A percentile compares a stretch with the other conserved stretches of the same genome.
Evolutionary conservation across 2,888 invertebrate species (phyloP).

Genomic region (Eledone cirrhosa): DNA sequence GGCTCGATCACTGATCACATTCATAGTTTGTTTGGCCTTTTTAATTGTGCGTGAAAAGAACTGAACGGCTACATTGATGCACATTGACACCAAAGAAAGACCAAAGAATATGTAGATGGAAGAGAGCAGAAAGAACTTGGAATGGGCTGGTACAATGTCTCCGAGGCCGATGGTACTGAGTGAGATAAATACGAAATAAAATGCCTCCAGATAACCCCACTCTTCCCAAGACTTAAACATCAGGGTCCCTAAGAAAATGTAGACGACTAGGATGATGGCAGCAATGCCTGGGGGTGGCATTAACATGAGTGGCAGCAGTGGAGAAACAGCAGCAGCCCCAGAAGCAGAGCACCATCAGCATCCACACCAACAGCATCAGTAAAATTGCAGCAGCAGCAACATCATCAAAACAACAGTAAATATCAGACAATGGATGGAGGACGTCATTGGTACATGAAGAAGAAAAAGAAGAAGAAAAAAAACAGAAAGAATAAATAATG

Average conservation of each 20-base stretch:
- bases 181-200: constrained; percentile 96
- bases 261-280: constrained; percentile 81
- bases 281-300: constrained; percentile 71
- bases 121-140: constrained; percentile 87
- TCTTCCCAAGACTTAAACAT: constrained; percentile 73
- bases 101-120: constrained; percentile 94
- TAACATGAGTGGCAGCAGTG: too few species aligned
- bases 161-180: constrained; percentile 98
- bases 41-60: constrained; percentile 48
- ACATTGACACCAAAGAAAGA: constrained; percentile 94
- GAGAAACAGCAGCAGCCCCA: too few species aligned
- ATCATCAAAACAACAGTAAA: too few species aligned
- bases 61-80: constrained; percentile 85
- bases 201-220: constrained; percentile 92
- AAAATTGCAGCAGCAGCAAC: too few species aligned
- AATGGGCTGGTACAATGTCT: constrained; percentile 87
- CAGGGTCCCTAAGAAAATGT: constrained; percentile 86
- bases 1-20: constrained; percentile 38
- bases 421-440: too few species aligned
- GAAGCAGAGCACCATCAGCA: too few species aligned
- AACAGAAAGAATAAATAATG: too few species aligned
- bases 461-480: too few species aligned
- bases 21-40: constrained; percentile 50
- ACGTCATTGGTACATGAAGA: too few species aligned
- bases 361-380: too few species aligned